phyloP scores from a whole-genome alignment of 2,113 vertebrate genomes.

The Glaucidium brasilianum region DNA sequence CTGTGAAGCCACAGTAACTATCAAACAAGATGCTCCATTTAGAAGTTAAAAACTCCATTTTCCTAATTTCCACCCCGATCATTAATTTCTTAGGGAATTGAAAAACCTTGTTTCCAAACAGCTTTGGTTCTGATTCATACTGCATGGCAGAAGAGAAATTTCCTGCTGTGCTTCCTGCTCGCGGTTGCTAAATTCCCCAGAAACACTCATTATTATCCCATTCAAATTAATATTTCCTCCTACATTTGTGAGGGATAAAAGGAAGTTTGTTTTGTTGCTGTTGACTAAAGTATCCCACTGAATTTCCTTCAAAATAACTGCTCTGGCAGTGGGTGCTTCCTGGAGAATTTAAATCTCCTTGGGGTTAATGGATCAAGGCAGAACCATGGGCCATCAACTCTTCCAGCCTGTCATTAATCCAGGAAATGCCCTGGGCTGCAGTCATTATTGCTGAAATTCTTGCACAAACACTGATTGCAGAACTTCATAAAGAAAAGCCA shows the following conservation, averaged over 20 bases:
- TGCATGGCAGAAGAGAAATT: background rate
- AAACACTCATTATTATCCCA: background rate
- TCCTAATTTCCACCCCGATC: background rate
- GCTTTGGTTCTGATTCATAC: background rate
- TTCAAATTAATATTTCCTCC: background rate
- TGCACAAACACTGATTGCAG: background rate
- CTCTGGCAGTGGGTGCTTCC: background rate
- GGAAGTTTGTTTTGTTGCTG: background rate
- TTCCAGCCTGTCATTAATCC: constrained; percentile 10
- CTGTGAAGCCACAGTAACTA: background rate
- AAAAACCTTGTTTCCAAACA: background rate
- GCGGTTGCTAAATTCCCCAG: background rate
- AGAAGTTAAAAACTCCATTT: background rate
- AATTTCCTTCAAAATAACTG: background rate
- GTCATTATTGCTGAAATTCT: background rate
- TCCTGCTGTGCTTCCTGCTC: background rate
- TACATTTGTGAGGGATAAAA: background rate
- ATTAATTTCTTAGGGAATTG: background rate
- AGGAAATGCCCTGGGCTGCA: constrained; percentile 11
- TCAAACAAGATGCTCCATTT: background rate
- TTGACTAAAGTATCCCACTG: background rate
- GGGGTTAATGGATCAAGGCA: background rate
- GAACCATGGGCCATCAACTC: background rate
- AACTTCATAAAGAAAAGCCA: constrained; percentile 6
- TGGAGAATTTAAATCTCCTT: background rate